phyloP scores from a whole-genome alignment of 2,888 invertebrate species.

The Thysanoteuthis rhombus region DNA sequence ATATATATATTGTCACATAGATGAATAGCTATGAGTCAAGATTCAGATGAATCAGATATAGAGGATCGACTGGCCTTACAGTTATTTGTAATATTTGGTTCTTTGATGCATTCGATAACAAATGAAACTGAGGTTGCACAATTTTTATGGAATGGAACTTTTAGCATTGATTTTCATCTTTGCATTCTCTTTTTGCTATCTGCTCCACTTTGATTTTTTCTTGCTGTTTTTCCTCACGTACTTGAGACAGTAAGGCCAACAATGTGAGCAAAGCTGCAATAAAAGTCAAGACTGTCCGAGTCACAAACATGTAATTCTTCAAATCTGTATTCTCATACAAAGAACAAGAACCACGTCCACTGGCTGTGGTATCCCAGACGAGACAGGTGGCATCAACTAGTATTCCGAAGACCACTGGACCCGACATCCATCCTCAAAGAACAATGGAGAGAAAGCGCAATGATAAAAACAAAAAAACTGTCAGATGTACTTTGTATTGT shows the following conservation, averaged over 20 bases:
- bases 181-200: neutral
- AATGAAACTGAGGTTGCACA: too few relatives aligned
- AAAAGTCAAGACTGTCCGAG: neutral
- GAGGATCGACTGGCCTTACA: too few relatives aligned
- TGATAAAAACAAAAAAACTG: neutral
- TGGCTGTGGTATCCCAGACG: constrained; percentile 47
- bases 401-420: constrained; percentile 48
- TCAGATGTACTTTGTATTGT: too few relatives aligned
- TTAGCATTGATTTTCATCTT: too few relatives aligned
- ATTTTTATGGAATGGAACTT: too few relatives aligned
- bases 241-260: neutral
- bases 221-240: neutral
- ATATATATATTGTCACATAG: too few relatives aligned
- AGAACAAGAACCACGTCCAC: constrained; percentile 47
- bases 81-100: too few relatives aligned
- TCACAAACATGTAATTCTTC: neutral
- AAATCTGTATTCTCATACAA: constrained; percentile 46
- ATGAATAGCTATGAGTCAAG: too few relatives aligned
- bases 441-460: neutral
- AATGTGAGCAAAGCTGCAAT: neutral
- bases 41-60: too few relatives aligned
- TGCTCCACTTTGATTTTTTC: neutral
- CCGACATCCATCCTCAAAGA: constrained; percentile 51
- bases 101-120: too few relatives aligned
- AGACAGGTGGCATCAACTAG: constrained; percentile 50